Evolutionary conservation across 2,797 vertebrate genomes (phyloP).

Genomic region (Spheniscus humboldti): DNA sequence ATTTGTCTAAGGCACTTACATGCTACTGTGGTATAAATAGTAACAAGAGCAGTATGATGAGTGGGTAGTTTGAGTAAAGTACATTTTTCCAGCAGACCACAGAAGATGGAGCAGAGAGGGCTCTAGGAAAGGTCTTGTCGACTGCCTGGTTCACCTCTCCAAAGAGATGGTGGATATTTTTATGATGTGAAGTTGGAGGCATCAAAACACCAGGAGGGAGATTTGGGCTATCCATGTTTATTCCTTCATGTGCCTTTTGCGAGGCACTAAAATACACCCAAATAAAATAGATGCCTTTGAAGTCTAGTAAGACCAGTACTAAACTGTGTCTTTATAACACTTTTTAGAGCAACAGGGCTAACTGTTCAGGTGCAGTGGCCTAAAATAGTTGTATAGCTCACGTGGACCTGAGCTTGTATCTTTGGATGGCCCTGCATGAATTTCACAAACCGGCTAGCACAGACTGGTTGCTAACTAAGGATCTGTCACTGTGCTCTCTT

Average conservation of each 20-base stretch:
- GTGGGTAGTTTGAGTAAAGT: background rate
- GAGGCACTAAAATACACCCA: background rate
- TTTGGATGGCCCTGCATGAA: background rate
- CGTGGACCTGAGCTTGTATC: background rate
- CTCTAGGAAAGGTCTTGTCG: background rate
- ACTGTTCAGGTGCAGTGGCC: background rate
- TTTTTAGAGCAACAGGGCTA: background rate
- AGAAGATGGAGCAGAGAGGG: background rate
- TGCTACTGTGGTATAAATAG: background rate
- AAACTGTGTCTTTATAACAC: background rate
- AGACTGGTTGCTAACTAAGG: background rate
- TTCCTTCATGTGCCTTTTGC: background rate
- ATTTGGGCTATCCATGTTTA: background rate
- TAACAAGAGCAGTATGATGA: background rate
- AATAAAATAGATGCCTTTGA: background rate
- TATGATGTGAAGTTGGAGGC: background rate
- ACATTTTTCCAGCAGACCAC: background rate
- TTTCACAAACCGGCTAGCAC: background rate
- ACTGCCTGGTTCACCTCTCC: background rate
- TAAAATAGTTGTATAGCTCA: background rate
- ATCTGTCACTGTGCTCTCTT: background rate
- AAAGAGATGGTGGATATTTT: background rate
- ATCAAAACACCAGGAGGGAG: background rate
- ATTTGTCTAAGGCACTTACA: background rate
- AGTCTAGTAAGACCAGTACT: background rate